Evolutionary conservation across 2,113 vertebrate species (phyloP).

Genomic region (Hypanus sabinus): DNA sequence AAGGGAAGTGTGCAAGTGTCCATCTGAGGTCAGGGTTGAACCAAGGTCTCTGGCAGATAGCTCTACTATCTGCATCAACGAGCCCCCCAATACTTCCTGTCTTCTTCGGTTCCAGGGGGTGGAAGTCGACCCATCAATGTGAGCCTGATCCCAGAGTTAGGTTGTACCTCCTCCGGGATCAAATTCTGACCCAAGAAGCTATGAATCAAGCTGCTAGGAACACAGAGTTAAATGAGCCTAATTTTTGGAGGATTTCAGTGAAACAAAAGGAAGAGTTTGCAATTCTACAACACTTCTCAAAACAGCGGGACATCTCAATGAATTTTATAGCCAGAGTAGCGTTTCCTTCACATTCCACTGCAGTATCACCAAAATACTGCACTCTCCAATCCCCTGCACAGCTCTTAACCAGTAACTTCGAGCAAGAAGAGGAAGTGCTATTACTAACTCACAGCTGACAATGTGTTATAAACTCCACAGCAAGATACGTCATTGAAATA

Average conservation of each 20-base stretch:
- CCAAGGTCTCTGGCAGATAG: no score
- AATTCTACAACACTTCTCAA: background rate
- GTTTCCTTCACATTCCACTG: background rate
- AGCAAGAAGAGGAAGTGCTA: background rate
- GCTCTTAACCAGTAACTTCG: background rate
- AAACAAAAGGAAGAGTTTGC: background rate
- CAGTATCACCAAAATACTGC: background rate
- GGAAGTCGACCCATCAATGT: background rate
- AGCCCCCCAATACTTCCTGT: background rate
- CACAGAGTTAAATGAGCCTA: background rate
- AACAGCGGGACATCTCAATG: background rate
- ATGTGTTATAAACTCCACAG: background rate
- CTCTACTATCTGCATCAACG: no score
- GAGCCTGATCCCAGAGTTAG: background rate
- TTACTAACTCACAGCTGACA: background rate
- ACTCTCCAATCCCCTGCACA: background rate
- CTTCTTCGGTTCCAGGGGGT: background rate
- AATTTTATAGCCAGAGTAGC: background rate
- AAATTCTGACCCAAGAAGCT: background rate
- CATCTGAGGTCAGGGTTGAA: no score
- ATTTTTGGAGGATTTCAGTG: background rate
- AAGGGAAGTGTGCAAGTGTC: no score
- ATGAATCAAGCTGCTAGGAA: background rate
- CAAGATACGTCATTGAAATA: background rate
- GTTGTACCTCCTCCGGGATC: background rate